Conservation (phyloP, 2,888 invertebrate species). For the Melieria picta region DNA sequence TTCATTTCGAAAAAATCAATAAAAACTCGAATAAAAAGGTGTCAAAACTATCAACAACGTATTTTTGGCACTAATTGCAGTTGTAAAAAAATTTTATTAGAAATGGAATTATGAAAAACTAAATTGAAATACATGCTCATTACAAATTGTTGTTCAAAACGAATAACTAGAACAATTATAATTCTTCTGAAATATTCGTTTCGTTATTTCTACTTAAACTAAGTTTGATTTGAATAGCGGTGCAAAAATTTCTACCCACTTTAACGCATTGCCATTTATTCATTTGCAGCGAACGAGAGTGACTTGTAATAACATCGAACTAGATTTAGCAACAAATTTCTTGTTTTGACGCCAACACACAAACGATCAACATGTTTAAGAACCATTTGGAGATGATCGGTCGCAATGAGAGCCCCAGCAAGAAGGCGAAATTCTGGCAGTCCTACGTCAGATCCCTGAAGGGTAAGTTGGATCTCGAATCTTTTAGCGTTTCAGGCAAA, state of each 20-base stretch:
- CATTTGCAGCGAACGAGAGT: slow-evolving; percentile 77
- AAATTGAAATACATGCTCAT: too few relatives aligned
- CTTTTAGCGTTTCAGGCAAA: too few relatives aligned
- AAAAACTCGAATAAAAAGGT: too few relatives aligned
- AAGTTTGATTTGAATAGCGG: background rate
- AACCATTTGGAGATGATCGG: slow-evolving; percentile 94
- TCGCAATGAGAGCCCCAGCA: slow-evolving; percentile 90
- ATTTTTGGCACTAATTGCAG: too few relatives aligned
- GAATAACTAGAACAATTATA: too few relatives aligned
- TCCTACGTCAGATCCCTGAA: slow-evolving; percentile 92
- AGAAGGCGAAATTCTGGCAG: slow-evolving; percentile 95
- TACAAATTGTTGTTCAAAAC: too few relatives aligned
- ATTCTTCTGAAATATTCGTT: background rate
- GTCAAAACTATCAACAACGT: too few relatives aligned
- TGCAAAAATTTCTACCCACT: background rate
- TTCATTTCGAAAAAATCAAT: too few relatives aligned
- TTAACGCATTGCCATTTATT: background rate
- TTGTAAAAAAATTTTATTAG: too few relatives aligned
- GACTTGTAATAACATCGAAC: slow-evolving; percentile 67
- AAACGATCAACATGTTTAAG: slow-evolving; percentile 79
- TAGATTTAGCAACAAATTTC: slow-evolving; percentile 45
- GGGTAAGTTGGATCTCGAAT: slow-evolving; percentile 70
- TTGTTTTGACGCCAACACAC: slow-evolving; percentile 50
- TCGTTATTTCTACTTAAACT: slow-evolving; percentile 24
- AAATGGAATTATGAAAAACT: background rate